Evolutionary conservation across 2,888 invertebrate genomes (phyloP).

Genomic region (Oscheius myriophilus): DNA sequence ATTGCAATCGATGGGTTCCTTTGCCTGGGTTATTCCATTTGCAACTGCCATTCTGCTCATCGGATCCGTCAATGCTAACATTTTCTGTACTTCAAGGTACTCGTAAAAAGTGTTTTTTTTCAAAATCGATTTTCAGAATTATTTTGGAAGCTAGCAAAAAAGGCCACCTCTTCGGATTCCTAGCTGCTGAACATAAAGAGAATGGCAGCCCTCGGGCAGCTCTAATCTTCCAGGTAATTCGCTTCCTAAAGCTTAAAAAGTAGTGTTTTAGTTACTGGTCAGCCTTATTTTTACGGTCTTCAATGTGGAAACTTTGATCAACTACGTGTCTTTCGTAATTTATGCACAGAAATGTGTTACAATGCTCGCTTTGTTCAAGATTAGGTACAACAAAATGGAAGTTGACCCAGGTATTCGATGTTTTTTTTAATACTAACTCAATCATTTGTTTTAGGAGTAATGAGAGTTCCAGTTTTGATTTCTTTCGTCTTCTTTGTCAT

Average conservation of each 20-base stretch:
- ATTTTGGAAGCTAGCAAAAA: slow-evolving; percentile 15
- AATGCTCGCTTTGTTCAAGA: slow-evolving; percentile 52
- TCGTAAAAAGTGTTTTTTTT: background rate
- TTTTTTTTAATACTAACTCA: slow-evolving; percentile 1
- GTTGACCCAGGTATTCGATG: slow-evolving; percentile 34
- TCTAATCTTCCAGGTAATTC: slow-evolving; percentile 21
- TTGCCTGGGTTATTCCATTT: slow-evolving; percentile 22
- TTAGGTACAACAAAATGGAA: slow-evolving; percentile 46
- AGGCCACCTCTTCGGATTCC: slow-evolving; percentile 19
- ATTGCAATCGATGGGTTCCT: slow-evolving; percentile 7
- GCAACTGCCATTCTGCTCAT: slow-evolving; percentile 21
- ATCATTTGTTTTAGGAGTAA: slow-evolving; percentile 55
- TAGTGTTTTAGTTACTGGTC: slow-evolving; percentile 19
- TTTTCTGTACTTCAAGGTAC: slow-evolving; percentile 28
- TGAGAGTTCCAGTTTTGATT: slow-evolving; percentile 59
- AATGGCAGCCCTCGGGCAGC: slow-evolving; percentile 22
- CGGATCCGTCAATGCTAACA: slow-evolving; percentile 27
- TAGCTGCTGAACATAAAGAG: slow-evolving; percentile 6
- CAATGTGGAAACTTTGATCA: slow-evolving; percentile 49
- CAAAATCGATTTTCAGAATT: background rate
- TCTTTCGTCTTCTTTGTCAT: slow-evolving; percentile 57
- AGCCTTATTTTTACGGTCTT: slow-evolving; percentile 43
- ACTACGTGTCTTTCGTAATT: slow-evolving; percentile 58
- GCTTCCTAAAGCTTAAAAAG: too few relatives aligned
- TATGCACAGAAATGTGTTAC: slow-evolving; percentile 49